These are phyloP conservation scores for Oryzias woworae DNA, from an alignment of 2,113 vertebrate genomes.

Conservation along the genomic window DNA sequence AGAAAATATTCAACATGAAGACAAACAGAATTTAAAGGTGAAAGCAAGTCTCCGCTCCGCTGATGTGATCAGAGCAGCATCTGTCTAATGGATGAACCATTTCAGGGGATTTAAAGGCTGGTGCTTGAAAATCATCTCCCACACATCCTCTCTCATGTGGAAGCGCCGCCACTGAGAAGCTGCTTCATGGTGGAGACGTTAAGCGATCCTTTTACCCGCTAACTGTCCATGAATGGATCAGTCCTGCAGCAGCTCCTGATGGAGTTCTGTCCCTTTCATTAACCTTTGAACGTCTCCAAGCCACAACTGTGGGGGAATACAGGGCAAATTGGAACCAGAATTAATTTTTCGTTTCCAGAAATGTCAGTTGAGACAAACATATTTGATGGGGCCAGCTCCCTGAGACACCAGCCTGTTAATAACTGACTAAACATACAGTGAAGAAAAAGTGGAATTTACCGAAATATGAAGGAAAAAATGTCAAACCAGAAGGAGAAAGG, in stretches of 20 bases:
- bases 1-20: slow-evolving; percentile 26
- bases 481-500: too few relatives aligned
- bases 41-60: slow-evolving; percentile 19
- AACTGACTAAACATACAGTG: not conserved
- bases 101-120: slow-evolving; percentile 51
- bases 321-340: not conserved
- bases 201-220: slow-evolving; percentile 52
- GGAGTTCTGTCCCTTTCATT: slow-evolving; percentile 53
- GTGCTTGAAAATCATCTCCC: slow-evolving; percentile 40
- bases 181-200: slow-evolving; percentile 18
- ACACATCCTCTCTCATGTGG: slow-evolving; percentile 15
- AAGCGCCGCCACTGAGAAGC: slow-evolving; percentile 28
- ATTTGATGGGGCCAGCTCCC: too few relatives aligned
- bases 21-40: slow-evolving; percentile 21
- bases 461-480: not conserved
- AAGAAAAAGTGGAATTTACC: not conserved
- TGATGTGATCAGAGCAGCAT: slow-evolving; percentile 1
- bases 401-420: too few relatives aligned
- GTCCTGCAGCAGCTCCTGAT: slow-evolving; percentile 37
- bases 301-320: slow-evolving; percentile 32
- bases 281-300: slow-evolving; percentile 55
- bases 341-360: not conserved
- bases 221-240: slow-evolving; percentile 62
- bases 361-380: too few relatives aligned
- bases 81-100: slow-evolving; percentile 38